These are phyloP conservation scores for Reinhardtius hippoglossoides DNA, from an alignment of 2,113 vertebrate genomes.

Conservation along the genomic window DNA sequence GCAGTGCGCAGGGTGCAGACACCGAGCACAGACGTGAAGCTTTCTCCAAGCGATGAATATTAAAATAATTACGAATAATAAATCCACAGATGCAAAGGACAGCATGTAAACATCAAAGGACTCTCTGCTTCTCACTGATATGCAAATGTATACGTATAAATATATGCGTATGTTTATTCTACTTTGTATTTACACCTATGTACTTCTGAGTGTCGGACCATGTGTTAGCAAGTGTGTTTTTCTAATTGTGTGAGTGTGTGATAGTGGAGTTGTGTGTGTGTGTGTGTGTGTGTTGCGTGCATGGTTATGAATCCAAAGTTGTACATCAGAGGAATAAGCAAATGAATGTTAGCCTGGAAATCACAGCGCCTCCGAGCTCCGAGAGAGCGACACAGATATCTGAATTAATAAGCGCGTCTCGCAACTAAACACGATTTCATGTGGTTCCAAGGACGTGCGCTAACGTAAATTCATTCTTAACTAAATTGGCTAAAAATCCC, in stretches of 20 bases:
- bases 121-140: constrained; percentile 14
- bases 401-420: constrained; percentile 44
- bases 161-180: constrained; percentile 26
- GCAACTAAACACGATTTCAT: constrained; percentile 26
- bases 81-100: constrained; percentile 32
- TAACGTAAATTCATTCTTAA: constrained; percentile 23
- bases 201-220: not conserved
- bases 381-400: constrained; percentile 10
- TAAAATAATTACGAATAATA: constrained; percentile 66
- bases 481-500: constrained; percentile 32
- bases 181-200: constrained; percentile 4
- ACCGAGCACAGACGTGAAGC: constrained; percentile 65
- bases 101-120: constrained; percentile 63
- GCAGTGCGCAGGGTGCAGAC: constrained; percentile 63
- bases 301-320: constrained; percentile 17
- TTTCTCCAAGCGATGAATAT: constrained; percentile 60
- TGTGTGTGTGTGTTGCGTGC: not conserved
- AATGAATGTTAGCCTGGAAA: not conserved
- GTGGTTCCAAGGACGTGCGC: constrained; percentile 11
- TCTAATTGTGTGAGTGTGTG: constrained; percentile 1
- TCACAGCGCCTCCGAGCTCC: not conserved
- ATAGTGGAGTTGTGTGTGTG: not conserved
- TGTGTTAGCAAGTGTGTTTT: not conserved
- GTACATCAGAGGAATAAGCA: constrained; percentile 20
- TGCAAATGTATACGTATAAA: constrained; percentile 7